A percentile compares a stretch with the other conserved stretches of the same genome.
Conservation (phyloP, 2,888 invertebrate genomes). For the Drosophila mimetica region DNA sequence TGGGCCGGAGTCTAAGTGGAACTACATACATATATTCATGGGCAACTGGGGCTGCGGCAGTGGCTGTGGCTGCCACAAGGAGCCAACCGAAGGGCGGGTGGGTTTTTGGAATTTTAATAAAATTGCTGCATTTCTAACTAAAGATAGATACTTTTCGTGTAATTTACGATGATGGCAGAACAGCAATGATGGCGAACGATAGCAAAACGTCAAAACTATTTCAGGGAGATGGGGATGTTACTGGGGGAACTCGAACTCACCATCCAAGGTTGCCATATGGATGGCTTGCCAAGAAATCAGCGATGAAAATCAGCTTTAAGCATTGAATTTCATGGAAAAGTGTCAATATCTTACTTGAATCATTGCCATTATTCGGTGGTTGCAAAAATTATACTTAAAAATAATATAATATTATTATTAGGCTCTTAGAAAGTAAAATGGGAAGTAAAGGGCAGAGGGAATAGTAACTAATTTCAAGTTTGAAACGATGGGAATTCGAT, state of each 20-base stretch:
- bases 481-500: too few relatives aligned
- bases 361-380: not conserved
- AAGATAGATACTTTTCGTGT: slow-evolving; percentile 78
- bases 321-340: not conserved
- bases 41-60: slow-evolving; percentile 12
- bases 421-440: too few relatives aligned
- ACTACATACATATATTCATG: slow-evolving; percentile 56
- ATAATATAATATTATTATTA: too few relatives aligned
- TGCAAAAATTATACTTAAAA: not conserved
- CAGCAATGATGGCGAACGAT: slow-evolving; percentile 59
- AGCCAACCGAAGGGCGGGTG: slow-evolving; percentile 38
- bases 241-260: not conserved
- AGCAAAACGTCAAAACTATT: slow-evolving; percentile 46
- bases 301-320: slow-evolving; percentile 23
- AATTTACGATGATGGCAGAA: slow-evolving; percentile 77
- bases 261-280: not conserved
- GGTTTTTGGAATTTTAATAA: slow-evolving; percentile 78
- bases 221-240: not conserved
- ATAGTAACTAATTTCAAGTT: too few relatives aligned
- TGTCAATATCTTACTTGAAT: not conserved
- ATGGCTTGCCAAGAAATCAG: slow-evolving; percentile 13
- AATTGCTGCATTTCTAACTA: slow-evolving; percentile 79
- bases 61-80: slow-evolving; percentile 10
- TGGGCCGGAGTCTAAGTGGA: slow-evolving; percentile 29
- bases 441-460: too few relatives aligned